Percentiles rank a stretch among this genome's conserved stretches.
These are phyloP conservation scores for Tuta absoluta DNA, from an alignment of 2,888 invertebrate species.

Conservation along the genomic window DNA sequence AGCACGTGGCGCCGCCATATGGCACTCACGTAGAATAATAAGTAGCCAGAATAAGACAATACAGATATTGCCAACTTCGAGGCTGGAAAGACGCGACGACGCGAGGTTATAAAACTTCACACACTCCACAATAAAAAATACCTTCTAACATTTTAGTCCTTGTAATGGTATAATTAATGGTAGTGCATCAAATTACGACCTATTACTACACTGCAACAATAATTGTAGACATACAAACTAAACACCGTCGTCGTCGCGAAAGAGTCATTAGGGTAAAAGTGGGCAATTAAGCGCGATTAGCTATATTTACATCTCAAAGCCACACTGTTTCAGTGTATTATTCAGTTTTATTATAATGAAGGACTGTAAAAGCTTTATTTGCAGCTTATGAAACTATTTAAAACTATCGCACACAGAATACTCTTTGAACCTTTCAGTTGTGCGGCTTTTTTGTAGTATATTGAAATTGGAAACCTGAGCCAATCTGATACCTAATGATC, in stretches of 20 bases:
- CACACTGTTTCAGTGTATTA: conserved; percentile 12
- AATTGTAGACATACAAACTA: neutral
- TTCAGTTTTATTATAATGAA: neutral
- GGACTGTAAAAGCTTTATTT: neutral
- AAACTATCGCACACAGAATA: too few relatives aligned
- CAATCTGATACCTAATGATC: too few relatives aligned
- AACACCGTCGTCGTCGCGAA: conserved; percentile 26
- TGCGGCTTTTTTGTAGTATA: too few relatives aligned
- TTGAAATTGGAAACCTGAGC: too few relatives aligned
- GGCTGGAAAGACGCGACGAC: conserved; percentile 6
- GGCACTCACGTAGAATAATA: conserved; percentile 49
- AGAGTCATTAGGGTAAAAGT: conserved; percentile 31
- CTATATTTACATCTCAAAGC: conserved; percentile 11
- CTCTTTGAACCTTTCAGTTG: too few relatives aligned
- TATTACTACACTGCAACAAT: neutral
- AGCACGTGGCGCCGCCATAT: conserved; percentile 44
- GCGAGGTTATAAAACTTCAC: neutral
- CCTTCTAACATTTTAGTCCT: too few relatives aligned
- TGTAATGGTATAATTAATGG: neutral
- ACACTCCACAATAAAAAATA: neutral
- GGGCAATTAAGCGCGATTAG: conserved; percentile 34
- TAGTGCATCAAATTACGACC: neutral
- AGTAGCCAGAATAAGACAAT: conserved; percentile 50
- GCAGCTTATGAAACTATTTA: neutral
- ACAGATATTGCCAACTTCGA: conserved; percentile 36